phyloP scores from a whole-genome alignment of 2,113 vertebrate genomes.

The Tringa solitaria region DNA sequence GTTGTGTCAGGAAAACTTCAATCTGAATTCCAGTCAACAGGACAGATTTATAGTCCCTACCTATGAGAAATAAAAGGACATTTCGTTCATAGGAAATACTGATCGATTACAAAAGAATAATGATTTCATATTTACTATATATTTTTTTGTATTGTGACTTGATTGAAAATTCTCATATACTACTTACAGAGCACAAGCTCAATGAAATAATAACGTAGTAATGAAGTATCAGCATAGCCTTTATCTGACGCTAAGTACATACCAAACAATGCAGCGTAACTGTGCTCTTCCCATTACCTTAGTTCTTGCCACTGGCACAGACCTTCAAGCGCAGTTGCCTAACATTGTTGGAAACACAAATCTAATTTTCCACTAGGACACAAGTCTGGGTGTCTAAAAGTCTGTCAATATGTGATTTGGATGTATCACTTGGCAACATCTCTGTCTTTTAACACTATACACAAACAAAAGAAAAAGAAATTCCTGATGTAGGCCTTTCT shows the following conservation, averaged over 20 bases:
- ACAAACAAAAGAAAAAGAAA: neutral
- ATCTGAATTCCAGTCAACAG: accelerated
- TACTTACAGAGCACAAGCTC: neutral
- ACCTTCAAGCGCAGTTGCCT: neutral
- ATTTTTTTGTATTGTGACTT: neutral
- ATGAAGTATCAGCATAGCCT: neutral
- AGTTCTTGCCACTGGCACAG: neutral
- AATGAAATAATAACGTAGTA: neutral
- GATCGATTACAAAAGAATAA: neutral
- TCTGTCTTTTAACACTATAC: neutral
- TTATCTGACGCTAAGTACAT: neutral
- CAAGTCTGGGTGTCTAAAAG: neutral
- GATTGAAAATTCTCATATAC: neutral
- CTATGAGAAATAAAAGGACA: neutral
- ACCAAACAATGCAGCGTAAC: neutral
- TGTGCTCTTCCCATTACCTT: neutral
- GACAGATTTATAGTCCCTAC: neutral
- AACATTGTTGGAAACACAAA: neutral
- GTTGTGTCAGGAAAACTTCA: neutral
- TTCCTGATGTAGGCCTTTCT: neutral
- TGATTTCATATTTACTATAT: neutral
- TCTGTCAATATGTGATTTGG: neutral
- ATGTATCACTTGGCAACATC: neutral
- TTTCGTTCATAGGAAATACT: neutral
- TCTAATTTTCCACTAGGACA: neutral